Base-by-base conservation (phyloP, 2,797 vertebrate species). In the Pangasius krempfi region DNA sequence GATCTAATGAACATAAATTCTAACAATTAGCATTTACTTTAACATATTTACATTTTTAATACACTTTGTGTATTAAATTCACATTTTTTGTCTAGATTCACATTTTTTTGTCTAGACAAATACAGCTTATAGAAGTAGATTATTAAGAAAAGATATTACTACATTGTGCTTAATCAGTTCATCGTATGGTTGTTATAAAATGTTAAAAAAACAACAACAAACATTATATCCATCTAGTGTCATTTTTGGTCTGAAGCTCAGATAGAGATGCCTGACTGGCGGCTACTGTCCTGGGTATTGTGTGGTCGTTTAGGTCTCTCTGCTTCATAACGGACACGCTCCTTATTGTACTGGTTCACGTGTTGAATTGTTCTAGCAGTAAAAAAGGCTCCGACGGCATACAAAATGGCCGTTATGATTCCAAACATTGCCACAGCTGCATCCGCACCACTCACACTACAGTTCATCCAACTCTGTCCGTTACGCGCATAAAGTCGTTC, bases 381-480 rank as follows among this genome's bases (percentile, higher is more conserved):
- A 70, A 97, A 86, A 91, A 95, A 95, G 0, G 94, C 86, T 6
- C 98, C 98, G 1, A 84, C 92, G 0, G 92, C 66, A 68, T 98
- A 99, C 89, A 98, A 89, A 64, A 97, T 95, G 81, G 97, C 95
- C 0, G 97, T 97, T 54, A 97, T 93, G 0, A 97, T 94, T 0
- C 97, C 97, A 0, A 99, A 99, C 72, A 99, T 94, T 5, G 96
- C 96, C 0, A 99, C 97, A 0, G 97, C 96, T 0, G 97, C 98
- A 0, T 99, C 98, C 0, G 95, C 98, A 0, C 98, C 98, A 27
- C 96, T 93, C 44, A 99, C 96, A 0, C 93, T 91, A 0, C 98
- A 99, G 95, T 94, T 97, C 98, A 99, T 98, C 95, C 97, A 99
- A 76, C 97, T 99, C 89, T 98, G 98, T 58, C 99, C 98, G 0